These are phyloP conservation scores for Hyperoplus immaculatus DNA, from an alignment of 2,797 vertebrate species.

Conservation along the genomic window DNA sequence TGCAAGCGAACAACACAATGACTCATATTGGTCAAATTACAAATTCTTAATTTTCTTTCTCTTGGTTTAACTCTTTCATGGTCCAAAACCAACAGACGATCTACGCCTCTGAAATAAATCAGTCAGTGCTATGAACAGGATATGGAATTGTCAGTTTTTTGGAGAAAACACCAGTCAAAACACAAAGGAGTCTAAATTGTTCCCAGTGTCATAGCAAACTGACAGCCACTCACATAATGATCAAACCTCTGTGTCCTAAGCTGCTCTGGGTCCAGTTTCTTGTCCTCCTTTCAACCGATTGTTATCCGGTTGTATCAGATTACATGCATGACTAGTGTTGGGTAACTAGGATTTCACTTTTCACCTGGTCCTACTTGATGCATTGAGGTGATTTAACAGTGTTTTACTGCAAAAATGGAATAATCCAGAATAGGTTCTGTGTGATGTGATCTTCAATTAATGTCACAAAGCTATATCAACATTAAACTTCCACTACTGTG, in stretches of 20 bases:
- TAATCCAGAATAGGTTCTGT: neutral
- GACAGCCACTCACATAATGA: slow-evolving; percentile 12
- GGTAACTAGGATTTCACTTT: slow-evolving; percentile 22
- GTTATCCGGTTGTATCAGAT: slow-evolving; percentile 20
- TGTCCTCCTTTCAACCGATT: slow-evolving; percentile 21
- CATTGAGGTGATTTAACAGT: neutral
- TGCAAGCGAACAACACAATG: neutral
- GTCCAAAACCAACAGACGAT: slow-evolving; percentile 21
- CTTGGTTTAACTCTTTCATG: slow-evolving; percentile 5
- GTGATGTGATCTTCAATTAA: too few species aligned
- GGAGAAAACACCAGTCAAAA: slow-evolving; percentile 23
- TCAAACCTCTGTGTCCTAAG: slow-evolving; percentile 38
- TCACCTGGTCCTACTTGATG: neutral
- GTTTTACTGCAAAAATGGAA: too few species aligned
- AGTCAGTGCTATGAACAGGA: neutral
- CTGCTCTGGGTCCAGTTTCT: slow-evolving; percentile 22
- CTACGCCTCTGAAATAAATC: slow-evolving; percentile 5
- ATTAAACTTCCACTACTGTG: neutral
- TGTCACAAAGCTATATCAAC: neutral
- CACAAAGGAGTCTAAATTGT: slow-evolving; percentile 27
- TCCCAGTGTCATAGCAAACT: slow-evolving; percentile 41
- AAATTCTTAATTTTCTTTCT: neutral
- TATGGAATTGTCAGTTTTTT: slow-evolving; percentile 16
- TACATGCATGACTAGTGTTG: slow-evolving; percentile 18
- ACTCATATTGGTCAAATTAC: slow-evolving; percentile 6